Evolutionary conservation across 2,113 vertebrate species (phyloP), one percentile per base, ranked within the genome.

Genomic region (Thinocorus orbignyianus): DNA sequence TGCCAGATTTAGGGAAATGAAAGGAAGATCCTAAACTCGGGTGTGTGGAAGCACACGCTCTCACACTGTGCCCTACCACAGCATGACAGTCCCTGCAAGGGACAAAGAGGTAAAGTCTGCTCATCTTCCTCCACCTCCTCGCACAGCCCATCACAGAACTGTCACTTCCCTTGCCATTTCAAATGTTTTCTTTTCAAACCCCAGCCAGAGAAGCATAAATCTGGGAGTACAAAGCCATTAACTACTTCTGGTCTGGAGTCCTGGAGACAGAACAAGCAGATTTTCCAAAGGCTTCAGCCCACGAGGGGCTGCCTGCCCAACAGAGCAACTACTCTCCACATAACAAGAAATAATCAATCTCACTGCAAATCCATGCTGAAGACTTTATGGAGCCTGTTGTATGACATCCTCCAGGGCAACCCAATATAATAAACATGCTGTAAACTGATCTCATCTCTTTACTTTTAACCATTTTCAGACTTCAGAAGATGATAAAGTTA

Each of bases 11-110:
- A 14, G 46, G 16, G 26, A 80, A 81, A 65, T 1, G 4, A 44
- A 81, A 60, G 6, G 13, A 26, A 62, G 49, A 48, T 39, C 17
- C 46, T 41, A 39, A 48, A 39, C 18, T 3, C 61, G 24, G 20
- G 16, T 8, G 13, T 3, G 33, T 11, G 39, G 48, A 60, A 25
- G 37, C 44, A 31, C 2, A 3, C 7, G 13, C 31, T 18, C 30
- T 48, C 35, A n/a, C 46, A 4, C 44, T 1, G 15, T 11, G 6
- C n/a, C 46, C 30, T 9, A 10, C 12, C 41, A 61, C 46, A 30
- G n/a, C 17, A 1, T 1, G 5, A 49, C 4, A 2, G 37, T 18
- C 58, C 13, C 4, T 0, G 42, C 31, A 46, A 64, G 57, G 52
- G 79, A 71, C 9, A 24, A 51, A 69, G 51, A 54, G 35, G 41